Base-by-base conservation (phyloP, 2,888 invertebrate species). In the Conus canariensis region DNA sequence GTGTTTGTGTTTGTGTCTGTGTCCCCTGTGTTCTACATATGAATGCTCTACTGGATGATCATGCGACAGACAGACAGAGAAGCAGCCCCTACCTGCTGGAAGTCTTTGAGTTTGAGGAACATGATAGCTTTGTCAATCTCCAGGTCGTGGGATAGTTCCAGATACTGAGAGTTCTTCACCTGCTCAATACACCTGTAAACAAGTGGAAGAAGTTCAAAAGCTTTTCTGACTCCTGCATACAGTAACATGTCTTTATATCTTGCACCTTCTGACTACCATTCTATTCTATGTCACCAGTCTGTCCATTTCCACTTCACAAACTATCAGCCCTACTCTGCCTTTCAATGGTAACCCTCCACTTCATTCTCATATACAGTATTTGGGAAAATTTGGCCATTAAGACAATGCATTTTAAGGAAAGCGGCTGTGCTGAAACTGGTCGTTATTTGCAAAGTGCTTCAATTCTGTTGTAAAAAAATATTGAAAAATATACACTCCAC, bases 91-190 rank as follows among this genome's bases (percentile, higher is more conserved):
- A 96, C 96, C 94, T 96, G 96, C 85, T 96, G 97, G 89, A 98
- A 97, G 95, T 98, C 98, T 92, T 98, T 97, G 96, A 98, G 98
- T 91, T 98, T 98, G 88, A 98, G 96, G 96, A 97, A 98, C 95
- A 98, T 98, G 92, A 98, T 97, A 0, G 98, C 98, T 96, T 98
- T 98, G 96, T 98, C 98, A 92, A 99, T 98, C 96, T 99, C 99
- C 93, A 99, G 97, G 97, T 98, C 99, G 94, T 98, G 98, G 83
- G 98, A 98, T 92, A 98, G 97, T 95, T 97, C 97, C 74, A 98
- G 97, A 94, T 98, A 98, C 95, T 97, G 97, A n/a, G 99, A 99
- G 87, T 98, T 98, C 95, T 99, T 98, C 88, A 99, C 98, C 56
- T 98, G 97, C 94, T 99, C 98, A 89, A 99, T 98, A 96, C 99